Conservation (phyloP, 2,888 invertebrate genomes). For the Arrhopalites spinosus region DNA sequence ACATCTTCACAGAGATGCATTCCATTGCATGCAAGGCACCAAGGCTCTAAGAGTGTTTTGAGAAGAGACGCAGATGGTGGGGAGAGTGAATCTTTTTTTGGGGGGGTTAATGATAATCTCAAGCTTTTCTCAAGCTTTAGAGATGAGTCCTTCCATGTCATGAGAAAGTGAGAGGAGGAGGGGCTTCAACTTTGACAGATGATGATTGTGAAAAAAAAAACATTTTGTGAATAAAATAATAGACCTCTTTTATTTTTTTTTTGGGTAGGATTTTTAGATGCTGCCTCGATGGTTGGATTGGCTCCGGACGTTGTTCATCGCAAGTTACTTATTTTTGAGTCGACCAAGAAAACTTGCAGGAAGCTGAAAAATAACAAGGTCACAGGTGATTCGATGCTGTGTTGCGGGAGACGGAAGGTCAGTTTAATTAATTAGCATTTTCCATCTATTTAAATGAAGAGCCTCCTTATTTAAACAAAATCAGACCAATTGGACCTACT, state of each 20-base stretch:
- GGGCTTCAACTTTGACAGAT: neutral
- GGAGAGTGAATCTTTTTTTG: too few relatives aligned
- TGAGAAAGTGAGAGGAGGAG: neutral
- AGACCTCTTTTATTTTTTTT: neutral
- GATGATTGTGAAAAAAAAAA: neutral
- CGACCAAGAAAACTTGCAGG: constrained; percentile 11
- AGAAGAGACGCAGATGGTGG: too few relatives aligned
- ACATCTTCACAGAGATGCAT: neutral
- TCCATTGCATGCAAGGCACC: too few relatives aligned
- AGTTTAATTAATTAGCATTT: neutral
- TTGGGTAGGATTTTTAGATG: neutral
- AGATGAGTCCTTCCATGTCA: too few relatives aligned
- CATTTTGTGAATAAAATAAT: neutral
- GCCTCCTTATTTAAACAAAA: neutral
- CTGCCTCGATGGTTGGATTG: constrained; percentile 55
- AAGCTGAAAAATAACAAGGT: constrained; percentile 27
- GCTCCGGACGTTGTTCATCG: constrained; percentile 45
- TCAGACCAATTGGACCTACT: neutral
- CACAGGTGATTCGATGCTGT: constrained; percentile 56
- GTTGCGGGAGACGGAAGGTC: constrained; percentile 56
- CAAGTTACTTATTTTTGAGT: neutral
- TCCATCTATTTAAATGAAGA: neutral
- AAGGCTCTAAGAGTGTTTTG: too few relatives aligned
- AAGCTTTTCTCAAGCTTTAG: too few relatives aligned
- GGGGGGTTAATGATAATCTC: too few relatives aligned